Percentiles rank a stretch among this genome's conserved stretches.
phyloP scores from a whole-genome alignment of 2,113 vertebrate species.

The Corythaeola cristata region DNA sequence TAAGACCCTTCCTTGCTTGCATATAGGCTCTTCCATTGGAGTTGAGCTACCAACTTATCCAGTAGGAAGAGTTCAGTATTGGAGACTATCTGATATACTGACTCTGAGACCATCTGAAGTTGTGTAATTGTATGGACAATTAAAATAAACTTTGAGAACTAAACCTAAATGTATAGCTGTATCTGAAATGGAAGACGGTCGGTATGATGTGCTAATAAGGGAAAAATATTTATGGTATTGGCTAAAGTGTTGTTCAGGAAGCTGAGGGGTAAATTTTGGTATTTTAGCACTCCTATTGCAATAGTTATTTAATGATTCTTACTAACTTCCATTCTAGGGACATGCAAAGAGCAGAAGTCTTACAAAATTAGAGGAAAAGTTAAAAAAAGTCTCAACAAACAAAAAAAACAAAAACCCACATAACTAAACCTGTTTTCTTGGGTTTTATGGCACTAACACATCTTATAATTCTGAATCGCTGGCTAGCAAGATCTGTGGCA shows the following conservation, averaged over 20 bases:
- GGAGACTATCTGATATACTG: not conserved
- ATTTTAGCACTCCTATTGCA: not conserved
- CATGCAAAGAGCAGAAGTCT: not conserved
- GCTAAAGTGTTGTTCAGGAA: not conserved
- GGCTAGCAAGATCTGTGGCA: not conserved
- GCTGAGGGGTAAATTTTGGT: not conserved
- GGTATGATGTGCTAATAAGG: not conserved
- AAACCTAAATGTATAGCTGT: not conserved
- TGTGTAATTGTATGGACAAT: not conserved
- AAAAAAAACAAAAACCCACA: not conserved
- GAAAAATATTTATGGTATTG: not conserved
- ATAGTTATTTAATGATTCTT: not conserved
- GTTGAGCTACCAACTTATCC: not conserved
- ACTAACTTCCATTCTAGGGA: not conserved
- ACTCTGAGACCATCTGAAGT: not conserved
- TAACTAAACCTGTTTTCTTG: not conserved
- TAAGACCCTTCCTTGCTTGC: not conserved
- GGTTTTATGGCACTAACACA: not conserved
- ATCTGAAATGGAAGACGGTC: not conserved
- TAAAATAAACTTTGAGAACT: not conserved
- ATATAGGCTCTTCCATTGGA: not conserved
- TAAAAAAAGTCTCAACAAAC: not conserved
- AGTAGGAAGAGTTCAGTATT: not conserved
- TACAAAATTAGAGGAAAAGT: not conserved
- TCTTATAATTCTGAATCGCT: not conserved